A percentile compares a stretch with the other conserved stretches of the same genome.
These are phyloP conservation scores for Rachycentron canadum DNA, from an alignment of 2,797 vertebrate species.

Conservation along the genomic window DNA sequence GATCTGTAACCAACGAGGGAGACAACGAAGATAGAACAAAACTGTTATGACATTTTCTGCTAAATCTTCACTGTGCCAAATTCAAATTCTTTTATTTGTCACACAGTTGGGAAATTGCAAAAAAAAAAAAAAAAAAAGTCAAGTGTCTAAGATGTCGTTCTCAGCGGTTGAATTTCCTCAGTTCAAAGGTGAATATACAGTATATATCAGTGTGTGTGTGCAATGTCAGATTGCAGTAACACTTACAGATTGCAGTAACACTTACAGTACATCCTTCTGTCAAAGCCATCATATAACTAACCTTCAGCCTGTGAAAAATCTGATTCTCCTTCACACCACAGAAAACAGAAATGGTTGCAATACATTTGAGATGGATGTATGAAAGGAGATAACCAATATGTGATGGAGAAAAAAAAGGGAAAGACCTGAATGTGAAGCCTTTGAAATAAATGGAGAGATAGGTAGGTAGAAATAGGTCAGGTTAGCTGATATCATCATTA, in stretches of 20 bases:
- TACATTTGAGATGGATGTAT: slow-evolving; percentile 17
- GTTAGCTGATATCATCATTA: too few species aligned
- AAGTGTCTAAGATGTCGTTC: slow-evolving; percentile 16
- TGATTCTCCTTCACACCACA: slow-evolving; percentile 14
- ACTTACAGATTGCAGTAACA: too few species aligned
- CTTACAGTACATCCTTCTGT: slow-evolving; percentile 9
- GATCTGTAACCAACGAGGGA: neutral
- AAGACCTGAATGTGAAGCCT: slow-evolving; percentile 7
- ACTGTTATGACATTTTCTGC: slow-evolving; percentile 4
- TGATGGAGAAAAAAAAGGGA: slow-evolving; percentile 9
- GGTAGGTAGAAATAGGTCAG: too few species aligned
- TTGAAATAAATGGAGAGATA: slow-evolving; percentile 17
- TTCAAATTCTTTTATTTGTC: too few species aligned
- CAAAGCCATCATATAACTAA: slow-evolving; percentile 30
- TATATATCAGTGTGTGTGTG: too few species aligned
- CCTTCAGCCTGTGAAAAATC: slow-evolving; percentile 30
- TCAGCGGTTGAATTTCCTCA: slow-evolving; percentile 1
- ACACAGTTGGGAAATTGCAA: too few species aligned
- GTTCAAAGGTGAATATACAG: slow-evolving; percentile 24
- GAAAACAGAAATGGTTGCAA: neutral
- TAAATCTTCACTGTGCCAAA: slow-evolving; percentile 7
- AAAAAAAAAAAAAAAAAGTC: slow-evolving; percentile 32
- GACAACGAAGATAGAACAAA: neutral
- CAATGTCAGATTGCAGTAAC: neutral
- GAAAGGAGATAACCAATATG: slow-evolving; percentile 22